Conservation (phyloP, 1,140 invertebrate species). For the Ericerus pela region DNA sequence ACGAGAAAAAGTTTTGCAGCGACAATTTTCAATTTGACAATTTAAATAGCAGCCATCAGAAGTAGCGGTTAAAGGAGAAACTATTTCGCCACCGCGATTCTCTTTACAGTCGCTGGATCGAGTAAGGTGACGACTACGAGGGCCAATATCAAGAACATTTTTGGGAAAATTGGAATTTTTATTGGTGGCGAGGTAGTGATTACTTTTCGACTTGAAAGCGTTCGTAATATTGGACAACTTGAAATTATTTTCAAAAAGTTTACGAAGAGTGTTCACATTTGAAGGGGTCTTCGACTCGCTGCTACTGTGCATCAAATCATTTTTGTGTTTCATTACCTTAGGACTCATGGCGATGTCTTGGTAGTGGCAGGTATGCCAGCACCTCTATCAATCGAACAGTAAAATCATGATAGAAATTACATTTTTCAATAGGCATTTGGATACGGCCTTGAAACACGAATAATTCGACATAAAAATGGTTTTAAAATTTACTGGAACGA, state of each 20-base stretch:
- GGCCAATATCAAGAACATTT: no score
- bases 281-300: neutral
- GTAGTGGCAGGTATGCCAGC: no score
- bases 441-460: neutral
- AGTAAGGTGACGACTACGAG: no score
- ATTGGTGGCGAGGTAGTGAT: neutral
- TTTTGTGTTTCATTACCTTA: neutral
- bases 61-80: neutral
- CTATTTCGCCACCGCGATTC: neutral
- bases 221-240: neutral
- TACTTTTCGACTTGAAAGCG: neutral
- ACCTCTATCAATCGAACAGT: neutral
- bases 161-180: no score
- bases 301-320: neutral
- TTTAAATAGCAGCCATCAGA: neutral
- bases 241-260: neutral
- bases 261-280: neutral
- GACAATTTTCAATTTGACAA: neutral
- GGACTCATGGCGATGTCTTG: no score
- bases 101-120: neutral
- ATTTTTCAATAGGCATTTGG: neutral
- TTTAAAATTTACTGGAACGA: no score
- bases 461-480: slow-evolving; percentile 3
- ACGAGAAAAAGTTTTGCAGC: slow-evolving; percentile 3
- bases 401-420: neutral